Percentiles rank a stretch among this genome's conserved stretches.
Evolutionary conservation across 2,797 vertebrate genomes (phyloP).

Genomic region (Gephyroberyx darwinii): DNA sequence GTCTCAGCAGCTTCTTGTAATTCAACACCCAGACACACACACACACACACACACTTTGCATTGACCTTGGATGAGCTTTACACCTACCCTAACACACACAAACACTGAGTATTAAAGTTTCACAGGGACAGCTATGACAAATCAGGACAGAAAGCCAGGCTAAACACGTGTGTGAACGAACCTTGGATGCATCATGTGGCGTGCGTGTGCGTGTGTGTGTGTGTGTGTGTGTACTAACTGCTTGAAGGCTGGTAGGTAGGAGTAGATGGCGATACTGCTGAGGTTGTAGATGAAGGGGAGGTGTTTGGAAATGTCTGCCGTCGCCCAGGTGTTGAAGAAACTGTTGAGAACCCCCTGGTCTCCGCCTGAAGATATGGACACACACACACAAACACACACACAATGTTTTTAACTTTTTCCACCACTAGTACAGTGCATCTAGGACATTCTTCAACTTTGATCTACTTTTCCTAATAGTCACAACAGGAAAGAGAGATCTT

Average conservation of each 20-base stretch:
- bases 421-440: too few relatives aligned
- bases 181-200: not conserved
- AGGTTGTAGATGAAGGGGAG: conserved; percentile 99
- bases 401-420: not conserved
- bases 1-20: conserved; percentile 76
- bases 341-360: conserved; percentile 98
- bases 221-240: conserved; percentile 83
- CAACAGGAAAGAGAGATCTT: too few relatives aligned
- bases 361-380: conserved; percentile 83
- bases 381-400: conserved; percentile 2
- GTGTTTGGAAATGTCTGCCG: conserved; percentile 95
- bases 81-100: conserved; percentile 66
- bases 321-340: conserved; percentile 95
- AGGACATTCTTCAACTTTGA: too few relatives aligned
- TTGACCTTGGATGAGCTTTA: conserved; percentile 53
- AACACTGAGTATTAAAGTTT: conserved; percentile 3
- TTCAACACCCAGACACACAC: conserved; percentile 58
- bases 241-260: conserved; percentile 98
- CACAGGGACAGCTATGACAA: not conserved
- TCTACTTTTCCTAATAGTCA: too few relatives aligned
- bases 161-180: conserved; percentile 2
- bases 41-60: conserved; percentile 70
- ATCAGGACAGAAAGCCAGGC: not conserved
- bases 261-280: conserved; percentile 95
- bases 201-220: conserved; percentile 15